Base-by-base conservation (phyloP, 2,797 vertebrate genomes). In the Bryconaethiops microstoma region DNA sequence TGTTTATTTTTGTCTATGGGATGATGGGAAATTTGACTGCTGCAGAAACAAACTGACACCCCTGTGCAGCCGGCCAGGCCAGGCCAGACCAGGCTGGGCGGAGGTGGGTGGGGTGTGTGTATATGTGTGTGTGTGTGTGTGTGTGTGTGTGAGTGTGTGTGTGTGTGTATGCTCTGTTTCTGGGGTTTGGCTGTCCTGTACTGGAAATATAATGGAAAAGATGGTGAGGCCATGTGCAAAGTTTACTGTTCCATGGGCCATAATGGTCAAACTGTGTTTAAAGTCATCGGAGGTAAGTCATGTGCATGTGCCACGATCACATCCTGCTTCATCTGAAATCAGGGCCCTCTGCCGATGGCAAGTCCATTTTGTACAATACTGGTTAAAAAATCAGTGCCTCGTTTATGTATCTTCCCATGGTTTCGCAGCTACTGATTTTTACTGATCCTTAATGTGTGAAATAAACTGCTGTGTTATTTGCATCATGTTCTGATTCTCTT, bases 21-120 rank as follows among this genome's bases (percentile, higher is more conserved):
- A 88, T 92, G 90, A 94, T 94, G 92, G 93, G 93, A 95, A 94
- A 94, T 92, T 90, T 92, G 93, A 93, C 92, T 92, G 90, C 90
- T 92, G 82, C 86, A 90, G 92, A 92, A 93, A 93, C 91, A 92
- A 93, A 94, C 92, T 78, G 87, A 93, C 89, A 90, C 88, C 84
- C 84, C 78, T 78, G 84, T 84, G 83, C 76, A 85, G 85, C 82
- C 81, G 75, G 85, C 85, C 68, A 74, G 86, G 71, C 85, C 75
- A 87, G 85, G 84, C 76, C 76, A 76, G 76, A 73, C 76, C 79
- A 76, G 72, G 52, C 64, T 76, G 39, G 73, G 82, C 42, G 74
- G 74, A 65, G 74, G 77, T 72, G 70, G 65, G 42, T 71, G 60
- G 16, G 42, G 48, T 17, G 63, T 80, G 82, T 60, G 55, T n/a